phyloP scores from a whole-genome alignment of 2,113 vertebrate species.

The Tachuris rubrigastra region DNA sequence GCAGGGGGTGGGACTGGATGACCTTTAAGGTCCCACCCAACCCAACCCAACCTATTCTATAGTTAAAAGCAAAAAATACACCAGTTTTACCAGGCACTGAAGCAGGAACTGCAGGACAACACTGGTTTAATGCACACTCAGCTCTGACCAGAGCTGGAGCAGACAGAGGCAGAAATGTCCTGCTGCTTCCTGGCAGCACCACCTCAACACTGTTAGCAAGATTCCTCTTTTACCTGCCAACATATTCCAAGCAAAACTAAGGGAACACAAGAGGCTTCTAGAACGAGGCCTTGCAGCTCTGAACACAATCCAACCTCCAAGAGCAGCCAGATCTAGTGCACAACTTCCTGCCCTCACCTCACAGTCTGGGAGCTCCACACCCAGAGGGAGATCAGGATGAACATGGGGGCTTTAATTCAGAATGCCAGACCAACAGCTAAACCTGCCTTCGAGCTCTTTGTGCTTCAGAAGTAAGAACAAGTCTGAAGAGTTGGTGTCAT shows the following conservation, averaged over 20 bases:
- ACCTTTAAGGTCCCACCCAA: neutral
- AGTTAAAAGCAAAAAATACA: neutral
- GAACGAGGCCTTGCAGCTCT: neutral
- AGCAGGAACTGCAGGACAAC: neutral
- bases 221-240: neutral
- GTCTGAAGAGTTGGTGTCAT: neutral
- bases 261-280: neutral
- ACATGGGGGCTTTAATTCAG: neutral
- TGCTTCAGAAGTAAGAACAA: neutral
- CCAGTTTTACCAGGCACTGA: neutral
- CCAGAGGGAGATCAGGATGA: neutral
- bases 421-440: neutral
- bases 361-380: neutral
- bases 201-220: neutral
- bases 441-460: neutral
- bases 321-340: neutral
- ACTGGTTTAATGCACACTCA: accelerated
- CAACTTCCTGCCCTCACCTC: neutral
- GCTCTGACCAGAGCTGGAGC: neutral
- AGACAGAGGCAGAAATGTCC: neutral
- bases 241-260: neutral
- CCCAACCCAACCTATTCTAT: neutral
- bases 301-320: neutral
- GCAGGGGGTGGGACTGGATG: neutral
- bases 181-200: neutral